phyloP scores from a whole-genome alignment of 2,113 vertebrate species.

The Hylia prasina region DNA sequence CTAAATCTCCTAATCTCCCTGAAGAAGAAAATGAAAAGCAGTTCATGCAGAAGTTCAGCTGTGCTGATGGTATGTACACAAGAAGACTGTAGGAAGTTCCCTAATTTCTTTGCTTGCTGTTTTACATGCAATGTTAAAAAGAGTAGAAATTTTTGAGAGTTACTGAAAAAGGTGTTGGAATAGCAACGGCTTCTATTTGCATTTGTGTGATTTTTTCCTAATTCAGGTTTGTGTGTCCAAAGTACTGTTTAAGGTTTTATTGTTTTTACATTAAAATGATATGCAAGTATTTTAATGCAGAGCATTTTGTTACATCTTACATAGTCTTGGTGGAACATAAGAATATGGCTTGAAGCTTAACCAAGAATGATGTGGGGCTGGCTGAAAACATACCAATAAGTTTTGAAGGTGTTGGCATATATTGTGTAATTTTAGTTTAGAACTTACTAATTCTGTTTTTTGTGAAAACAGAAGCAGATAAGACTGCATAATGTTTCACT shows the following conservation, averaged over 20 bases:
- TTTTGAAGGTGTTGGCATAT: not conserved
- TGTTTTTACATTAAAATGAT: not conserved
- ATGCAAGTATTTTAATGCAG: not conserved
- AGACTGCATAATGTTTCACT: not conserved
- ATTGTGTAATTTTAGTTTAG: not conserved
- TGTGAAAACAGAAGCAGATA: not conserved
- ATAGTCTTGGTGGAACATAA: not conserved
- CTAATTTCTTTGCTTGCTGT: not conserved
- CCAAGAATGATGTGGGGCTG: not conserved
- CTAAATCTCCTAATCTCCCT: slow-evolving; percentile 67
- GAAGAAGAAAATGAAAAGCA: slow-evolving; percentile 74
- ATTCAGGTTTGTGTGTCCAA: not conserved
- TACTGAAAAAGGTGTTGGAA: not conserved
- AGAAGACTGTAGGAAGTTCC: not conserved
- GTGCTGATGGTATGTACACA: slow-evolving; percentile 77
- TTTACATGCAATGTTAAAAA: not conserved
- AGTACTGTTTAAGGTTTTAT: not conserved
- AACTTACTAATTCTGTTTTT: not conserved
- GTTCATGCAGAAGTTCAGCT: slow-evolving; percentile 79
- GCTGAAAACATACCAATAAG: not conserved
- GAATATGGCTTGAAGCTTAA: not conserved
- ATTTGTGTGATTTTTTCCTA: not conserved
- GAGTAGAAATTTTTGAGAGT: not conserved
- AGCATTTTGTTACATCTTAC: not conserved
- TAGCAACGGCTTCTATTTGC: not conserved